These are phyloP conservation scores for Pteruthius melanotis DNA, from an alignment of 2,113 vertebrate species.

Conservation along the genomic window DNA sequence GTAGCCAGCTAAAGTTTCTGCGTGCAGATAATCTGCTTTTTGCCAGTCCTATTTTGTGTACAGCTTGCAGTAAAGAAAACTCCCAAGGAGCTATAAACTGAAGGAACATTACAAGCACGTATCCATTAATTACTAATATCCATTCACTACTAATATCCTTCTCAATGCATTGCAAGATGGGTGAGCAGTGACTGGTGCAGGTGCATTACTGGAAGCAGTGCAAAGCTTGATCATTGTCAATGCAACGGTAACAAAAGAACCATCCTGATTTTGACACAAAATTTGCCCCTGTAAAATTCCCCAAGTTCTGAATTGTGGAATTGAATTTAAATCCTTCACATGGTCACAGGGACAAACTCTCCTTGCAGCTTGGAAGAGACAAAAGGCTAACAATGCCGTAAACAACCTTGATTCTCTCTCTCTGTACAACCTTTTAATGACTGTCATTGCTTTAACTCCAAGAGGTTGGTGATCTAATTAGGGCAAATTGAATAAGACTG, in stretches of 20 bases:
- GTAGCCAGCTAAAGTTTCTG: neutral
- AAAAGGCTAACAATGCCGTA: neutral
- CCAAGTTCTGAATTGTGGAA: neutral
- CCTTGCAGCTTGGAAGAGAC: neutral
- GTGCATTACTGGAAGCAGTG: neutral
- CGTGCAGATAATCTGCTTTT: neutral
- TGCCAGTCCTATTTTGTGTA: neutral
- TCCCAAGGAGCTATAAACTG: neutral
- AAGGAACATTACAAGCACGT: neutral
- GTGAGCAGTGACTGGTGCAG: neutral
- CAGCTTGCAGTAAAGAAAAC: neutral
- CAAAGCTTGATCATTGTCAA: neutral
- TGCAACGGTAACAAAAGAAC: neutral
- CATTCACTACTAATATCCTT: neutral
- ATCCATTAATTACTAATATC: neutral
- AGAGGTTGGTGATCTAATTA: slow-evolving; percentile 69
- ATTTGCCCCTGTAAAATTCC: neutral
- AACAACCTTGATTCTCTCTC: slow-evolving; percentile 31
- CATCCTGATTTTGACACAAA: neutral
- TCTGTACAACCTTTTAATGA: slow-evolving; percentile 47
- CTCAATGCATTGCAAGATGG: neutral
- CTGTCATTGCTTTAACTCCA: slow-evolving; percentile 52
- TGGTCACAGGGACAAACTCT: neutral
- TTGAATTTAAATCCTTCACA: neutral
- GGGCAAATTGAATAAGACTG: slow-evolving; percentile 69